Conservation (phyloP, 2,113 vertebrate species). For the Terrapene triunguis region DNA sequence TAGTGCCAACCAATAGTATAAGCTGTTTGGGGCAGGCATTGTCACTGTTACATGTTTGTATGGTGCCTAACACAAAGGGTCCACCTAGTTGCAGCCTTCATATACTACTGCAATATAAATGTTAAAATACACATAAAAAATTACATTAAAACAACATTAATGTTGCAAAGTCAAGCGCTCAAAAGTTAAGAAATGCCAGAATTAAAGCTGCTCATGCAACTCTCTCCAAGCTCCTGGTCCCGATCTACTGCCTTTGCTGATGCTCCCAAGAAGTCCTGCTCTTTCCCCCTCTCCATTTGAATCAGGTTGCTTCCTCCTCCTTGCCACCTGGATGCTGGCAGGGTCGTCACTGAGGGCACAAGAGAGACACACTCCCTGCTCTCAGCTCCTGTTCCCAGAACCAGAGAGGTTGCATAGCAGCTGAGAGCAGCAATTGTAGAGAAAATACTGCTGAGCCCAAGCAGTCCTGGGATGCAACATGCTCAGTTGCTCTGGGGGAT, state of each 20-base stretch:
- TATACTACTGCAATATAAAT: neutral
- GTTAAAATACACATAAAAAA: neutral
- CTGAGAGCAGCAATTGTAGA: neutral
- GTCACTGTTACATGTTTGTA: neutral
- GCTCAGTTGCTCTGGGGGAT: neutral
- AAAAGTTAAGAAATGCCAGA: neutral
- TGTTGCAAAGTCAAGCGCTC: neutral
- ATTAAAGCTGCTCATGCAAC: neutral
- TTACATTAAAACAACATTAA: neutral
- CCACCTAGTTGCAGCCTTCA: neutral
- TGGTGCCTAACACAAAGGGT: neutral
- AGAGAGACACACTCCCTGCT: neutral
- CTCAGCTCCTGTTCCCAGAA: neutral
- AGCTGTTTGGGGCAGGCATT: neutral
- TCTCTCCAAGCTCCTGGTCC: neutral
- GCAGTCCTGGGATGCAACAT: fast-evolving
- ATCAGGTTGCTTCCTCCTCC: neutral
- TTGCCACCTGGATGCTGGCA: neutral
- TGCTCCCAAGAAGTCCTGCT: neutral
- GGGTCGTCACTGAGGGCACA: neutral
- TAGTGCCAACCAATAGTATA: fast-evolving
- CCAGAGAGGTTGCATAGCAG: neutral
- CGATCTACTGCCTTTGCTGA: neutral
- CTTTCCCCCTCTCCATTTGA: neutral
- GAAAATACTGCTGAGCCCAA: neutral